These are phyloP conservation scores for Drosophila fungiperda DNA, from an alignment of 2,888 invertebrate genomes.

Conservation along the genomic window DNA sequence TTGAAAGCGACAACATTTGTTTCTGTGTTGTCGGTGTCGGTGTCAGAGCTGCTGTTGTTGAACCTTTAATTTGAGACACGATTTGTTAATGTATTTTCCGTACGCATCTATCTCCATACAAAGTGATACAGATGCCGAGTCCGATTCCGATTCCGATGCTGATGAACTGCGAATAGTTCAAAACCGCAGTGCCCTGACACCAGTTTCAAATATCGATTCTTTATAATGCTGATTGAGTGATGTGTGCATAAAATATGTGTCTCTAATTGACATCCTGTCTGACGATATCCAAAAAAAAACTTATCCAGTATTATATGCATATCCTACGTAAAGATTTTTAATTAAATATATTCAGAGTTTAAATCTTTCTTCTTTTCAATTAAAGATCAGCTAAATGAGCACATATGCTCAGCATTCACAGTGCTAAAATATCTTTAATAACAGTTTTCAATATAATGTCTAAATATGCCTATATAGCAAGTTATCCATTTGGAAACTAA, in stretches of 20 bases:
- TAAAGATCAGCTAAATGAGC: neutral
- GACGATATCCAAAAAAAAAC: neutral
- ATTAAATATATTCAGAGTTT: neutral
- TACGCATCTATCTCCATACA: constrained; percentile 1
- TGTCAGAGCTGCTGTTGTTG: constrained; percentile 48
- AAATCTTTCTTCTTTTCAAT: neutral
- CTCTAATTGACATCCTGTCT: neutral
- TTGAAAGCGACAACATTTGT: constrained; percentile 63
- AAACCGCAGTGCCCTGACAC: constrained; percentile 26
- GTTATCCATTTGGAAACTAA: neutral
- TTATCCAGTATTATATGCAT: accelerated
- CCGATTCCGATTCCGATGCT: neutral
- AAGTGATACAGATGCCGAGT: neutral
- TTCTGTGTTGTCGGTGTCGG: constrained; percentile 28
- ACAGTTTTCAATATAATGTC: neutral
- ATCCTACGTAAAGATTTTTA: neutral
- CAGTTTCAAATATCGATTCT: constrained; percentile 40
- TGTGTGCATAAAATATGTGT: constrained; percentile 4
- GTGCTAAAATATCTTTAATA: neutral
- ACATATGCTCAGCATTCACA: neutral
- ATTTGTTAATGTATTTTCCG: constrained; percentile 72
- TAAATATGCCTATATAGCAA: neutral
- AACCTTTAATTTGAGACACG: constrained; percentile 70
- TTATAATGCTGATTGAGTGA: constrained; percentile 1
- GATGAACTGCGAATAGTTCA: constrained; percentile 48